Evolutionary conservation across 2,888 invertebrate genomes (phyloP), one percentile per base, ranked within the genome.

Genomic region (Epinotia demarniana): DNA sequence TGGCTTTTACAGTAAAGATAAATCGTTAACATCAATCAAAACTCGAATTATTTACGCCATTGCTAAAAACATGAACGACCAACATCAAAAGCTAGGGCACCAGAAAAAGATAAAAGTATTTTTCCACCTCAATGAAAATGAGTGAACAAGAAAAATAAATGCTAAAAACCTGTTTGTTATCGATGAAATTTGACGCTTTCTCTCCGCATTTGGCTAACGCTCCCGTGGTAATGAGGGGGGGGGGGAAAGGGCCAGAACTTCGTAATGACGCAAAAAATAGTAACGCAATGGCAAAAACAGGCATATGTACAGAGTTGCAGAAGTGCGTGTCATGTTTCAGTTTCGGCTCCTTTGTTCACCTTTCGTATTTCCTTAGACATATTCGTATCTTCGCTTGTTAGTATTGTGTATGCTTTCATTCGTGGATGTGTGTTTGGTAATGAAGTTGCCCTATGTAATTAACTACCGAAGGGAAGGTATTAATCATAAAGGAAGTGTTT

Each of bases 261-360:
- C 39, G 33, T 75, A 75, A 75, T 70, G 74, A 70, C 39, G 58
- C 55, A 69, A 75, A 75, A 74, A 73, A 55, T 19, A 1, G 8
- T 16, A 57, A 23, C 53, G 16, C 8, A 43, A 68, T 43, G 5
- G 23, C 68, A 68, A 68, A 68, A 68, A 68, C 43, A 16, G 13
- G 43, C 68, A 68, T 58, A 13, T 33, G 16, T 46, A n/a, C 27
- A 16, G n/a, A 46, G 46, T 49, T 70, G 49, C 49, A 49, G 18
- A 72, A 58, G 18, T 57, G 58, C 72, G 64, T 58, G 18, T 72
- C 33, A 58, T 23, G 58, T 66, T 66, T 46, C 55, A 1, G 16
- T 66, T 66, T 46, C 55, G 0, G 19, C 12, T 19, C 55, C 27
- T 46, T 33, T 23, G 27, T 72, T 57, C 66, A 57, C 19, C 53